Evolutionary conservation across 2,888 invertebrate genomes (phyloP), one percentile per base, ranked within the genome.

Genomic region (Sinhomidia bicolor): DNA sequence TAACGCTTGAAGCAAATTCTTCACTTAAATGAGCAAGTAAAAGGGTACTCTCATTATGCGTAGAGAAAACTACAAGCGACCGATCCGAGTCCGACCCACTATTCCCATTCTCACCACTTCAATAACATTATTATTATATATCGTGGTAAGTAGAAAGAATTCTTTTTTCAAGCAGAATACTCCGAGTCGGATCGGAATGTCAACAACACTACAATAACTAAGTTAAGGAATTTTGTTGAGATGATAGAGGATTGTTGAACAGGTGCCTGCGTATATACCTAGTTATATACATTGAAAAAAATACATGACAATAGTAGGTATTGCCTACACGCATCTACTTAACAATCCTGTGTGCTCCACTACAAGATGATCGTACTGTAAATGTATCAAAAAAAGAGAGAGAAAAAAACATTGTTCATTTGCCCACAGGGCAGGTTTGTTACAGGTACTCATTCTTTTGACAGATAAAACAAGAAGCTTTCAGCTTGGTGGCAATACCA

Each of bases 371-470:
- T 36, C 7, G 36, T 36, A 7, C 36, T 36, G 3, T 36, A 7
- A 36, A 3, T 51, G n/a, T 26, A 9, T 51, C 26, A 23, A 23
- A 29, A 47, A 7, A 74, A 5, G n/a, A 20, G 5, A 14, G 14
- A 23, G 54, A 54, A 36, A 29, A 26, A 60, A 26, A 32, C 47
- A 32, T 51, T 51, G 65, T 51, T 57, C 10, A 57, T 65, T 83
- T 76, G 76, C 84, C 84, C 62, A 62, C 29, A 20, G 84, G 84
- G 78, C 78, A 54, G 14, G 14, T 76, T 84, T 76, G 76, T 76
- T 84, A 76, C 76, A 84, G 84, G 84, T 84, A 84, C 36, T 57
- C 57, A 57, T n/a, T 76, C 32, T 51, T 76, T 74, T 44, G 62
- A 44, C 60, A 84, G 36, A 44, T 76, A 60, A 76, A 76, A 51